Conservation (phyloP, 2,113 vertebrate genomes). For the Cephalopholis sonnerati region DNA sequence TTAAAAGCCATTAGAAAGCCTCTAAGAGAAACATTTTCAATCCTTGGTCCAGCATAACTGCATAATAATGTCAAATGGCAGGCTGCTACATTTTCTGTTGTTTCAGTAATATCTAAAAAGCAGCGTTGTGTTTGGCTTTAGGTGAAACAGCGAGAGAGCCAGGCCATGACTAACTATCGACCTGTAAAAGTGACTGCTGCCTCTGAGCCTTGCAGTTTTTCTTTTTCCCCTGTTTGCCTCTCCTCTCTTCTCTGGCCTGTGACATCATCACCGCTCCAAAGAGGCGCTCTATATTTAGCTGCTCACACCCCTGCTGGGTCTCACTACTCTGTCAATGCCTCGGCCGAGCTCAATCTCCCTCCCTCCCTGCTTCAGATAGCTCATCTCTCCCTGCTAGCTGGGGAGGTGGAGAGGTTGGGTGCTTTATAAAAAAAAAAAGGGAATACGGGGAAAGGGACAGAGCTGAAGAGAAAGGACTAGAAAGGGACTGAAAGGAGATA, state of each 20-base stretch:
- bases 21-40: slow-evolving; percentile 11
- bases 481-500: slow-evolving; percentile 54
- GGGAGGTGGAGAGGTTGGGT: slow-evolving; percentile 27
- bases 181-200: slow-evolving; percentile 41
- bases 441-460: slow-evolving; percentile 31
- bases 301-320: slow-evolving; percentile 76
- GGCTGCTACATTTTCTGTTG: neutral
- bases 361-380: slow-evolving; percentile 54
- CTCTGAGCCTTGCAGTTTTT: slow-evolving; percentile 54
- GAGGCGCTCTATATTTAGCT: slow-evolving; percentile 85
- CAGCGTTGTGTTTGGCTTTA: slow-evolving; percentile 21
- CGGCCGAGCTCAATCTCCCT: slow-evolving; percentile 63
- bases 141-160: neutral
- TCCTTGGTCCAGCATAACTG: neutral
- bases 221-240: slow-evolving; percentile 58
- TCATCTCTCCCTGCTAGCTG: slow-evolving; percentile 59
- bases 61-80: neutral
- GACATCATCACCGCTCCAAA: slow-evolving; percentile 85
- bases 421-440: slow-evolving; percentile 11
- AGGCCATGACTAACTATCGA: slow-evolving; percentile 24
- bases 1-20: neutral
- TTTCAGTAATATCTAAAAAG: slow-evolving; percentile 3
- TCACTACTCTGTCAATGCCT: slow-evolving; percentile 83
- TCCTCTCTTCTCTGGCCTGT: slow-evolving; percentile 69
- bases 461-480: slow-evolving; percentile 22